These are phyloP conservation scores for Candidula unifasciata DNA, from an alignment of 2,888 invertebrate genomes.

Conservation along the genomic window DNA sequence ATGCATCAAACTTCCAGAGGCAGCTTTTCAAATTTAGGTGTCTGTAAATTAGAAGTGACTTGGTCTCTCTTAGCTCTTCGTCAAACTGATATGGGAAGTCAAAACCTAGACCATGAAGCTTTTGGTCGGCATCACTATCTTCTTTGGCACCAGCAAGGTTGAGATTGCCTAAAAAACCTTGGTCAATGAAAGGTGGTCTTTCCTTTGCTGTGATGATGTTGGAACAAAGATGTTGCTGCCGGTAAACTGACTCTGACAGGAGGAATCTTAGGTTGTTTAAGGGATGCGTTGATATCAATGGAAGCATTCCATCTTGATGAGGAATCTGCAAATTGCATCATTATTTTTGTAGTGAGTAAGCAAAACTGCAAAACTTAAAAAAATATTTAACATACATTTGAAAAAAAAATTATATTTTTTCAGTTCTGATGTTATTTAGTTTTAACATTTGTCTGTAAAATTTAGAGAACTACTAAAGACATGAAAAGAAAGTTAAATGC, in stretches of 20 bases:
- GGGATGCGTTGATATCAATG: slow-evolving; percentile 78
- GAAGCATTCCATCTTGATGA: slow-evolving; percentile 78
- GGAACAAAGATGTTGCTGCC: slow-evolving; percentile 78
- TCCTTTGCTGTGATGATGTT: slow-evolving; percentile 73
- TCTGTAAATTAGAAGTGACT: slow-evolving; percentile 74
- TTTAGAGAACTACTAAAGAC: no score
- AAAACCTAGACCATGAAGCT: slow-evolving; percentile 58
- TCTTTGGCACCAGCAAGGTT: background rate
- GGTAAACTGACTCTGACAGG: slow-evolving; percentile 76
- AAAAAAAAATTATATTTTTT: no score
- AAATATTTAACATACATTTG: background rate
- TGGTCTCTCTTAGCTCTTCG: slow-evolving; percentile 63
- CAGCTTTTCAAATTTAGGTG: slow-evolving; percentile 78
- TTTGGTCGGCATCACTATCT: background rate
- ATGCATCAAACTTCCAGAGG: slow-evolving; percentile 78
- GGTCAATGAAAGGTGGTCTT: slow-evolving; percentile 60
- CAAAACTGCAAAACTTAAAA: background rate
- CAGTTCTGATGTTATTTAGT: no score
- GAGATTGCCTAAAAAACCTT: slow-evolving; percentile 61
- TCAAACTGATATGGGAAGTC: slow-evolving; percentile 74
- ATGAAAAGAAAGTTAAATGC: no score
- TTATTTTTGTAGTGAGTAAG: no score
- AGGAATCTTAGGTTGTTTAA: slow-evolving; percentile 77
- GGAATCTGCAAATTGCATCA: slow-evolving; percentile 50
- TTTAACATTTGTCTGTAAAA: background rate